Evolutionary conservation across 2,113 vertebrate genomes (phyloP), one percentile per base, ranked within the genome.

Genomic region (Bostrychus sinensis): DNA sequence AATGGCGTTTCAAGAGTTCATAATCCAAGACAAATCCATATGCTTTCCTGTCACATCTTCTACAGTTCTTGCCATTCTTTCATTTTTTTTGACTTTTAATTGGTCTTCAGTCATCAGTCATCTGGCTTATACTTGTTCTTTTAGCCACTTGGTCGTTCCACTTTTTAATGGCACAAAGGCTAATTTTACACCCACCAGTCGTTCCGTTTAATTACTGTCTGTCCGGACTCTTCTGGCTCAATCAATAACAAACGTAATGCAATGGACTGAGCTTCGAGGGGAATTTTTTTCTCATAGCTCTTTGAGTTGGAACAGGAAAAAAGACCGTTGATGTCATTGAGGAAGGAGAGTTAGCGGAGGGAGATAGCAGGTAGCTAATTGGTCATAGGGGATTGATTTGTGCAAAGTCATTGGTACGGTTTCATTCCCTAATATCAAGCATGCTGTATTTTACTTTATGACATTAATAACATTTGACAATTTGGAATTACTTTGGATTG

Each of bases 101-200:
- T 87, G 86, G 83, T 80, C 72, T 78, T 82, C 71, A 70, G 75
- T 82, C 77, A 84, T 92, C 77, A 90, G 77, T 91, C 89, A 84
- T 84, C 66, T 66, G n/a, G 48, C 77, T 69, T 61, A 62, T 70
- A 66, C 70, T 77, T 78, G 70, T 80, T 88, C 81, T 73, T 80
- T 80, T 63, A 78, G 54, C 77, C 73, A 43, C 80, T 84, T 73
- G 51, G 71, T 81, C 87, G 65, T 87, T 86, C 86, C 76, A 77
- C 77, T 88, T 51, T 46, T 86, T 89, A 92, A 91, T 89, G 87
- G 89, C 90, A 84, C 69, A 68, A 82, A 90, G 83, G 86, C 91
- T 92, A 91, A 92, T 91, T 92, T 92, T 91, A 92, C 89, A 91
- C 89, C 89, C 86, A 84, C 81, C 82, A 88, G 87, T 90, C 86